Conservation (phyloP, 2,797 vertebrate species). For the Furcifer pardalis region DNA sequence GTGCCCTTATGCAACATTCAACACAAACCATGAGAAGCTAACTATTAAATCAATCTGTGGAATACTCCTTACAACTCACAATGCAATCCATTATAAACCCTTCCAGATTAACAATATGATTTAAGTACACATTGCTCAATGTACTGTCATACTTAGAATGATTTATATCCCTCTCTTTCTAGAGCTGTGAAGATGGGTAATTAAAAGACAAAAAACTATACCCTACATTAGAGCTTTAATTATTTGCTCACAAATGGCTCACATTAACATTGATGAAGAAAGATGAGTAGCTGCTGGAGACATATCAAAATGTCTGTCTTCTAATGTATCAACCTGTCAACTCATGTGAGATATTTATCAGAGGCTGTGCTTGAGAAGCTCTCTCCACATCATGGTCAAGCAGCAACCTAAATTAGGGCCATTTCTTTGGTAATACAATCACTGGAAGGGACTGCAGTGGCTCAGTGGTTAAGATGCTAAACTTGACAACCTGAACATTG, state of each 20-base stretch:
- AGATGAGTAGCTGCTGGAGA: no score
- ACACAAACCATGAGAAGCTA: conserved; percentile 46
- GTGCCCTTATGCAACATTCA: conserved; percentile 45
- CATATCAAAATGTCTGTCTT: not conserved
- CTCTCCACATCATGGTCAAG: not conserved
- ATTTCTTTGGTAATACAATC: not conserved
- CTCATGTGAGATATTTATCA: not conserved
- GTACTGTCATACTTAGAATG: not conserved
- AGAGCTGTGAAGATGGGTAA: not conserved
- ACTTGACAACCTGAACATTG: no score
- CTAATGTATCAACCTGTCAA: not conserved
- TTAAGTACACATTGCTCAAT: not conserved
- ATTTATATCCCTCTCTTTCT: not conserved
- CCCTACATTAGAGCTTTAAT: no score
- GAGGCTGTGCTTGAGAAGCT: no score
- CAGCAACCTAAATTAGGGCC: not conserved
- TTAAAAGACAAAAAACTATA: not conserved
- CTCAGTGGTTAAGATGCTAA: no score
- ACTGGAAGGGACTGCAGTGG: no score
- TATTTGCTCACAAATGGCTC: not conserved
- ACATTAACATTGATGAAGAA: not conserved
- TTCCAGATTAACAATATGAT: conserved; percentile 11
- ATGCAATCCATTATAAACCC: conserved; percentile 15
- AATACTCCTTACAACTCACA: not conserved
- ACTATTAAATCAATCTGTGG: not conserved